phyloP scores from a whole-genome alignment of 2,113 vertebrate genomes.

The Candoia aspera region DNA sequence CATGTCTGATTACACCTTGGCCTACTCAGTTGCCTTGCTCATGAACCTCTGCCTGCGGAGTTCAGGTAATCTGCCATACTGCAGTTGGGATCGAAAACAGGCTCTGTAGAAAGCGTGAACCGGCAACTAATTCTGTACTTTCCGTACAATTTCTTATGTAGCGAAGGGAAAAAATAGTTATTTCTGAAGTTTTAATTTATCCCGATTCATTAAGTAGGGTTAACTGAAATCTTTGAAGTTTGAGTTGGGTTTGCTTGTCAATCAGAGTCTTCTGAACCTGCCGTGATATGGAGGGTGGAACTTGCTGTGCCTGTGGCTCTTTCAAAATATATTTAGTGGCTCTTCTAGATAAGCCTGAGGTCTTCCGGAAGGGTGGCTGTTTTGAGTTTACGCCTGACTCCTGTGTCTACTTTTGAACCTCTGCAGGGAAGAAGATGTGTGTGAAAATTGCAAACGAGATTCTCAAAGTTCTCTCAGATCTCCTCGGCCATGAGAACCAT shows the following conservation, averaged over 20 bases:
- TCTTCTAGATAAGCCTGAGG: no score
- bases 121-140: not conserved
- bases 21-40: constrained; percentile 88
- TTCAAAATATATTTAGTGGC: not conserved
- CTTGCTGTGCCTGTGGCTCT: not conserved
- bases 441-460: constrained; percentile 81
- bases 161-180: not conserved
- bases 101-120: no score
- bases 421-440: constrained; percentile 89
- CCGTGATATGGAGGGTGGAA: no score
- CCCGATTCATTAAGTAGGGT: not conserved
- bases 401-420: constrained; percentile 24
- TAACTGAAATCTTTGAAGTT: not conserved
- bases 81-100: constrained; percentile 6
- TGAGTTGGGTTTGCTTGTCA: not conserved
- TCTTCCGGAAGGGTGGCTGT: not conserved
- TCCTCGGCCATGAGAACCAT: constrained; percentile 93
- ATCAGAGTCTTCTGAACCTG: not conserved
- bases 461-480: constrained; percentile 90
- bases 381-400: not conserved
- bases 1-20: constrained; percentile 89
- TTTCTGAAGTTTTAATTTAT: not conserved
- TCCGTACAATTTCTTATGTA: no score
- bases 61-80: constrained; percentile 75
- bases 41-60: constrained; percentile 95